phyloP scores from a whole-genome alignment of 2,888 invertebrate species.

The Spodoptera littoralis region DNA sequence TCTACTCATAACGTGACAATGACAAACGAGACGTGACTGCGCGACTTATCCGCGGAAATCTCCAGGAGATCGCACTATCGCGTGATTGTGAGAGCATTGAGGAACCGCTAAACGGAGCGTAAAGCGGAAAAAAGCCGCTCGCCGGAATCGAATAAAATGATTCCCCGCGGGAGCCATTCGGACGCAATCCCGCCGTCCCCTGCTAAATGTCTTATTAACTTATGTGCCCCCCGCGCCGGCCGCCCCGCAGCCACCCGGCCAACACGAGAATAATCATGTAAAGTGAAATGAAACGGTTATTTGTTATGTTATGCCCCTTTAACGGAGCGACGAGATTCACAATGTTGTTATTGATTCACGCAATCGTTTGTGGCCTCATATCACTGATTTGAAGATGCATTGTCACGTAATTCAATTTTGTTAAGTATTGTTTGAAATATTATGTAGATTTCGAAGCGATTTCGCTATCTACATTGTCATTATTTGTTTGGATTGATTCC shows the following conservation, averaged over 20 bases:
- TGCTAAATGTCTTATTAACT: constrained; percentile 89
- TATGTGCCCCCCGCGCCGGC: constrained; percentile 78
- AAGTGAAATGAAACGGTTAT: constrained; percentile 89
- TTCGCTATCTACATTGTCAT: no score
- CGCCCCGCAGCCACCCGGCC: constrained; percentile 67
- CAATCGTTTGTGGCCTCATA: constrained; percentile 76
- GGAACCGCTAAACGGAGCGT: constrained; percentile 87
- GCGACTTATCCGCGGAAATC: constrained; percentile 55
- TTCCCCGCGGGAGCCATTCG: constrained; percentile 92
- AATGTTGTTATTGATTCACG: constrained; percentile 78
- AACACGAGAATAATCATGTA: constrained; percentile 88
- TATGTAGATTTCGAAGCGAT: constrained; percentile 4
- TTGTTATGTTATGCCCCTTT: constrained; percentile 87
- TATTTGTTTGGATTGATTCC: neutral
- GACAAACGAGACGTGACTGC: constrained; percentile 74
- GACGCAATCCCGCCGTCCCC: constrained; percentile 90
- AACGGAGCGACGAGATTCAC: constrained; percentile 76
- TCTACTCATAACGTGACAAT: constrained; percentile 70
- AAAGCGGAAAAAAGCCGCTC: constrained; percentile 87
- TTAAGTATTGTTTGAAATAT: constrained; percentile 4
- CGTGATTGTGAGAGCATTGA: constrained; percentile 77
- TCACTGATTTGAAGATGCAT: constrained; percentile 58
- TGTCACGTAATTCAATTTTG: constrained; percentile 43
- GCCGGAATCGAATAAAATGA: constrained; percentile 92
- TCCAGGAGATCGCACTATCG: constrained; percentile 60